Evolutionary conservation across 2,113 vertebrate species (phyloP), one percentile per base, ranked within the genome.

Genomic region (Gallinago media): DNA sequence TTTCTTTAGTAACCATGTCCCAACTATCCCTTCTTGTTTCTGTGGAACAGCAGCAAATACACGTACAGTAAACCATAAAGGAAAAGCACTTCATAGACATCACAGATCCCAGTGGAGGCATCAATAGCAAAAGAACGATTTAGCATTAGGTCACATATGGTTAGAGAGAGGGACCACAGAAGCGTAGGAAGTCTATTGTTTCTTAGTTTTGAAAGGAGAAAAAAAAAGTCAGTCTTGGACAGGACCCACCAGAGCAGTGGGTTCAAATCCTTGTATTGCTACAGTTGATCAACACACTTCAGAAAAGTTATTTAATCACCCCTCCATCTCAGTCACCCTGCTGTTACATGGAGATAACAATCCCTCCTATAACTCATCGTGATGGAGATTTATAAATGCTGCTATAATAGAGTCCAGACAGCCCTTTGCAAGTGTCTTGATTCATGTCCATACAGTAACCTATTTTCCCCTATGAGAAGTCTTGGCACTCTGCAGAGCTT

Each of bases 1-100:
- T 84, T 23, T 46, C 56, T 89, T 79, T 29, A 76, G 56, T 54
- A 79, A 65, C 4, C 4, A 8, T 61, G 84, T 96, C 74, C 62
- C 90, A 82, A 80, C 68, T 56, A 62, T 4, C 8, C n/a, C 19
- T 82, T 89, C 89, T 83, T 87, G 81, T 85, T 95, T 93, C 83
- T 88, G 73, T 2, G 38, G 50, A 96, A 61, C 23, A 68, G 76
- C 76, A 95, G 62, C 85, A 94, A 95, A 83, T 22, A 36, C 34
- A 14, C 55, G 47, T 76, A 73, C 66, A 32, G 58, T 50, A 63
- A 92, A 77, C 65, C 58, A 44, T 59, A 74, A 87, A 6, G 55
- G 88, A 96, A 96, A 81, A 87, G 74, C 68, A 72, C 47, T 36
- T 85, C 27, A 18, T 22, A 38, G 67, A 27, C 75, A 65, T 62